Base-by-base conservation (phyloP, 1,140 invertebrate genomes). In the Brachionus rotundiformis region DNA sequence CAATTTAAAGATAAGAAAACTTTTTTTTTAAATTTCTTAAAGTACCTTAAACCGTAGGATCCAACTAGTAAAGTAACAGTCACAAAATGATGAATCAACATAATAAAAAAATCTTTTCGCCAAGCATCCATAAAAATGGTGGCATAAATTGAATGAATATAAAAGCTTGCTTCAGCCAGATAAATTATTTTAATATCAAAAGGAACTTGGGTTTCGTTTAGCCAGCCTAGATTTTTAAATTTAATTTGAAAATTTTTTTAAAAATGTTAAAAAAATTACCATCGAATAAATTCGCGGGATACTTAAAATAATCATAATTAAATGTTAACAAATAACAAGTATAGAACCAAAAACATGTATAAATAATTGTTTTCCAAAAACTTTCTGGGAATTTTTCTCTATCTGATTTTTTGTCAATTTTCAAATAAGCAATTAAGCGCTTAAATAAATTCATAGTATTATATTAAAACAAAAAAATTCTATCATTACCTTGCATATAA, bases 71-170 rank as follows among this genome's bases (percentile, higher is more conserved):
- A 83, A 13, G 83, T 63, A 2, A 87, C 73, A 6, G 88, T 88
- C 16, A 89, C 81, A 59, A 89, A 83, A 84, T 89, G 88, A 85
- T 89, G 88, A 39, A 88, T 83, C 36, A 88, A 83, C 85, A 89
- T 85, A 13, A 88, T 82, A 39, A 83, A 31, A 13, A 85, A 85
- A 83, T 89, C 88, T 54, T 85, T 87, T 33, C 88, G 82, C 86
- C 87, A 87, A 25, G 83, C 65, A 83, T 89, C 88, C 84, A 88
- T 85, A 77, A 87, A 87, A 23, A 89, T 31, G 4, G 87, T 88
- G 11, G 86, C 86, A 83, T 89, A 89, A 8, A 89, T 83, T 23
- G 88, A 88, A 83, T 89, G 88, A 8, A 89, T 41, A 77, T 89
- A 89, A 83, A 89, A 89, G 2, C 85, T 84, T 11, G 85, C 83